Percentiles rank a stretch among this genome's conserved stretches.
Conservation (phyloP, 2,888 invertebrate species). For the Tethea ocularis region DNA sequence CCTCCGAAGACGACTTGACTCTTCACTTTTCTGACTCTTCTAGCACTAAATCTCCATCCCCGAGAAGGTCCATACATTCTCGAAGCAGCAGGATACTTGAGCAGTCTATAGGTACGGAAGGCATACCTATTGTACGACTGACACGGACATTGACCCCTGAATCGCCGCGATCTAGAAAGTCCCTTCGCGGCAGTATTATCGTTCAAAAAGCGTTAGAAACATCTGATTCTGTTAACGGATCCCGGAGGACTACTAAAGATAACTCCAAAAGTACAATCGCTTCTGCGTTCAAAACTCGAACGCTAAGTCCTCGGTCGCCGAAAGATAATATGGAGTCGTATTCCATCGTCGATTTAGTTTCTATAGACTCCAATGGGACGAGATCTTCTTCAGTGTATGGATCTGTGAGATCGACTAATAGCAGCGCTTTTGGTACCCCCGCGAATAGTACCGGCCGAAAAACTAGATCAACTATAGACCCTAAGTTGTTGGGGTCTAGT, state of each 20-base stretch:
- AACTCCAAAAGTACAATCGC: slow-evolving; percentile 24
- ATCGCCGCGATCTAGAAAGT: slow-evolving; percentile 40
- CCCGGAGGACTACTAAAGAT: slow-evolving; percentile 5
- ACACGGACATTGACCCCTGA: slow-evolving; percentile 26
- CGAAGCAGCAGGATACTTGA: slow-evolving; percentile 53
- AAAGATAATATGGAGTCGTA: slow-evolving; percentile 55
- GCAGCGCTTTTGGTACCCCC: slow-evolving; percentile 50
- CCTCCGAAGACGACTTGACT: slow-evolving; percentile 44
- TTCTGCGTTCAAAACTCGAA: slow-evolving; percentile 39
- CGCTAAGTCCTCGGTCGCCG: slow-evolving; percentile 39
- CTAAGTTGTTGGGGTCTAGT: slow-evolving; percentile 49
- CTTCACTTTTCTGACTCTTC: slow-evolving; percentile 55
- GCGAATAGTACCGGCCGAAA: slow-evolving; percentile 27
- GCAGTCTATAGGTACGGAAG: slow-evolving; percentile 33
- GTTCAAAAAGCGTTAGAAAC: slow-evolving; percentile 45
- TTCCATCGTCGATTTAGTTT: slow-evolving; percentile 71
- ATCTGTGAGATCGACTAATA: slow-evolving; percentile 47
- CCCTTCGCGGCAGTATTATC: slow-evolving; percentile 45
- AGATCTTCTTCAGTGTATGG: slow-evolving; percentile 51
- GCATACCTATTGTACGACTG: slow-evolving; percentile 5
- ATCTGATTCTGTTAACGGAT: slow-evolving; percentile 12
- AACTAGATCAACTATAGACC: slow-evolving; percentile 47
- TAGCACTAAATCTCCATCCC: slow-evolving; percentile 40
- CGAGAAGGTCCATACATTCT: slow-evolving; percentile 52
- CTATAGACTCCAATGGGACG: slow-evolving; percentile 55